These are phyloP conservation scores for Mallotus villosus DNA, from an alignment of 2,797 vertebrate genomes.

Conservation along the genomic window DNA sequence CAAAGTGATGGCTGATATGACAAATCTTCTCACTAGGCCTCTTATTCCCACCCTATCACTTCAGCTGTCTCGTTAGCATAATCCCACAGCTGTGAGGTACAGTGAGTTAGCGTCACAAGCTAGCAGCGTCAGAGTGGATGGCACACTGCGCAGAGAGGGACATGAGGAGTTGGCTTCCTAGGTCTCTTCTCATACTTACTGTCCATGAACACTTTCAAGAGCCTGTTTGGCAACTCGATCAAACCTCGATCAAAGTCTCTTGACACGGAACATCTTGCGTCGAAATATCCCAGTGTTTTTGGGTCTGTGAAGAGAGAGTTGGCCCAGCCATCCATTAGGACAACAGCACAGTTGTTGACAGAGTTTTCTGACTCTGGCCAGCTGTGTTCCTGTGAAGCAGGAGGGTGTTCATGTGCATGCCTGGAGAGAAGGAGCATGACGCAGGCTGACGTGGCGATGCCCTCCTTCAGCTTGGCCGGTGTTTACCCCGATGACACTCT, in stretches of 20 bases:
- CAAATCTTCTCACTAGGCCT: slow-evolving; percentile 36
- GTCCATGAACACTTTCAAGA: background rate
- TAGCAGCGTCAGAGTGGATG: slow-evolving; percentile 1
- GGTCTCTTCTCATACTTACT: background rate
- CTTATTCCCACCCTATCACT: slow-evolving; percentile 37
- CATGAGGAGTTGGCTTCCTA: background rate
- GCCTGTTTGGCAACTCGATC: background rate
- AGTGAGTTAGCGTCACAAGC: slow-evolving; percentile 17
- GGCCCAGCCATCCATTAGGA: background rate
- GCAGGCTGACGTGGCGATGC: slow-evolving; percentile 41
- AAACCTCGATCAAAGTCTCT: too few relatives aligned
- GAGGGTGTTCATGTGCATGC: slow-evolving; percentile 17
- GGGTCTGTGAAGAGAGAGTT: background rate
- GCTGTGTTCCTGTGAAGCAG: background rate
- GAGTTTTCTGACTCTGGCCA: background rate
- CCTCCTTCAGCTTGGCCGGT: slow-evolving; percentile 52
- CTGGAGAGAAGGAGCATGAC: slow-evolving; percentile 31
- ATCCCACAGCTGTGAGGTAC: slow-evolving; percentile 35
- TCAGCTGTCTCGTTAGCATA: slow-evolving; percentile 49
- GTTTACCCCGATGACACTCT: slow-evolving; percentile 18
- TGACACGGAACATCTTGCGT: too few relatives aligned
- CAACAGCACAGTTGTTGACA: background rate
- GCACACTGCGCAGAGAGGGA: background rate
- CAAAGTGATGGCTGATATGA: slow-evolving; percentile 33
- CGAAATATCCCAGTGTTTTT: background rate